Conservation (phyloP, 2,797 vertebrate species). For the Paguma larvata region DNA sequence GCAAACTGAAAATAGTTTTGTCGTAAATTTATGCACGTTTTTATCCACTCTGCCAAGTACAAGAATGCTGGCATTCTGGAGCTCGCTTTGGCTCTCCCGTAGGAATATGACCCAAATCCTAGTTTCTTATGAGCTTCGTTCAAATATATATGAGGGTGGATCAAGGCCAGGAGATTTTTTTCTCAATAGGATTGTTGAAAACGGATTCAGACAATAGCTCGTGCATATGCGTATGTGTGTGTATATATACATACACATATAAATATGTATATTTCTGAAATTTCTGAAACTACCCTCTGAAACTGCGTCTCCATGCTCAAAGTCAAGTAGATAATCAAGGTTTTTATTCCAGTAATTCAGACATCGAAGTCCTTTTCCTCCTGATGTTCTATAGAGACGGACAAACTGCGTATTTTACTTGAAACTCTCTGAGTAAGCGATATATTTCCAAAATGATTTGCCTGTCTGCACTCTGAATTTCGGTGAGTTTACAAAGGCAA, state of each 20-base stretch:
- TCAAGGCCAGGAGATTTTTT: constrained; percentile 15
- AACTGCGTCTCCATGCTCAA: background rate
- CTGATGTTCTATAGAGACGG: background rate
- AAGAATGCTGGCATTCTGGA: constrained; percentile 19
- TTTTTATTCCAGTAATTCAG: background rate
- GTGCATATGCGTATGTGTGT: fast-evolving
- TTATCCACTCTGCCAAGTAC: constrained; percentile 65
- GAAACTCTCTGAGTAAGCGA: background rate
- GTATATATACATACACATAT: fast-evolving
- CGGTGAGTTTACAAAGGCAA: background rate
- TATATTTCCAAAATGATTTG: background rate
- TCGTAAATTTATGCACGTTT: constrained; percentile 60
- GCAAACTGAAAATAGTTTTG: constrained; percentile 73
- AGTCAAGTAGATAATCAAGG: background rate
- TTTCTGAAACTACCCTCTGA: background rate
- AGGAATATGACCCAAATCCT: constrained; percentile 67
- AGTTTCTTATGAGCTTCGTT: constrained; percentile 67
- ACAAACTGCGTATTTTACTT: background rate
- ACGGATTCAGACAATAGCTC: background rate
- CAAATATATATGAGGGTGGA: constrained; percentile 42
- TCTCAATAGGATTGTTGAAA: constrained; percentile 23
- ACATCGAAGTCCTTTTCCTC: background rate
- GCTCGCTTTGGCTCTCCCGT: constrained; percentile 30
- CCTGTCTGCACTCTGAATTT: background rate
- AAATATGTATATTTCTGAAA: background rate